phyloP scores from a whole-genome alignment of 2,113 vertebrate species.

The Microcebus tavaratra region DNA sequence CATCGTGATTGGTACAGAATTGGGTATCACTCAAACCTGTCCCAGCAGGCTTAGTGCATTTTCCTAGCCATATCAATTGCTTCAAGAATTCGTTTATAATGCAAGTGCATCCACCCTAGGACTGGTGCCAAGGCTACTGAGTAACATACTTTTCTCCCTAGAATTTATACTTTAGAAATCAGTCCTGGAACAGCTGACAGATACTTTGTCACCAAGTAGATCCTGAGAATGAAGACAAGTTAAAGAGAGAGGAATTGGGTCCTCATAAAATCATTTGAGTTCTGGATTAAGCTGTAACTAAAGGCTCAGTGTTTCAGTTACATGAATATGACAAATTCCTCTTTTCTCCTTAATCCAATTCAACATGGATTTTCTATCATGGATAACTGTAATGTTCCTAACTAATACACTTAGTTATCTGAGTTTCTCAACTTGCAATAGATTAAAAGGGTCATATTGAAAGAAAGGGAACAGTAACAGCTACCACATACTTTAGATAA shows the following conservation, averaged over 20 bases:
- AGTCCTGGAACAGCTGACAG: neutral
- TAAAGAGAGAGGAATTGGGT: neutral
- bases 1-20: neutral
- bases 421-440: neutral
- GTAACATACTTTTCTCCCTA: neutral
- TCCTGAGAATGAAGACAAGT: conserved; percentile 8
- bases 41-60: neutral
- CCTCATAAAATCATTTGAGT: neutral
- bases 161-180: conserved; percentile 1
- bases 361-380: neutral
- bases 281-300: neutral
- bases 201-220: neutral
- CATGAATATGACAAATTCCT: neutral
- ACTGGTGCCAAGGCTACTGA: neutral
- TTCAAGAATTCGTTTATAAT: neutral
- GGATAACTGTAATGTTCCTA: neutral
- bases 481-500: neutral
- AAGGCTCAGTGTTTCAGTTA: neutral
- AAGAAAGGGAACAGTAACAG: neutral
- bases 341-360: neutral
- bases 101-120: neutral
- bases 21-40: neutral
- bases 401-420: neutral
- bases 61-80: neutral
- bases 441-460: neutral